These are phyloP conservation scores for Lagodon rhomboides DNA, from an alignment of 2,797 vertebrate genomes.

Conservation along the genomic window DNA sequence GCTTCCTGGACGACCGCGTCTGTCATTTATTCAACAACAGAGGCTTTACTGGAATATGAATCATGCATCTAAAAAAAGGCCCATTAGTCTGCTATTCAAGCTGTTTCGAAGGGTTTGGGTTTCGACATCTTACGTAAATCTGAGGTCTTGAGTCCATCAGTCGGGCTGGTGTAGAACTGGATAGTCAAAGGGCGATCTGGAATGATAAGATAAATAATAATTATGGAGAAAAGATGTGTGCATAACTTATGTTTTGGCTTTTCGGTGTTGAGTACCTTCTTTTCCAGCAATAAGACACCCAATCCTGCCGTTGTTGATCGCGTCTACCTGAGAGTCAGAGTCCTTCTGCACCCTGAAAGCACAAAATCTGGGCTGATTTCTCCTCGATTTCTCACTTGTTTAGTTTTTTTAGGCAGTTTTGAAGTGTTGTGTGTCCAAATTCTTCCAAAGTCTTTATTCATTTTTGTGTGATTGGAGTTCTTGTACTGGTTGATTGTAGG, in stretches of 20 bases:
- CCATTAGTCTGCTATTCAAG: neutral
- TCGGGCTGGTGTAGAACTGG: constrained; percentile 85
- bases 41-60: neutral
- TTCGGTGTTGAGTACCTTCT: constrained; percentile 78
- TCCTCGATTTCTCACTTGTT: neutral
- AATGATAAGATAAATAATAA: constrained; percentile 2
- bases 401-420: neutral
- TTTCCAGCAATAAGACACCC: constrained; percentile 82
- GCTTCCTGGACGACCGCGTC: constrained; percentile 67
- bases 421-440: neutral
- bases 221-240: accelerated
- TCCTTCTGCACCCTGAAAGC: constrained; percentile 66
- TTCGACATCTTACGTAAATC: constrained; percentile 76
- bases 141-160: constrained; percentile 70
- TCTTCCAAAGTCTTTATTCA: no score
- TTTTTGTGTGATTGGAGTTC: no score
- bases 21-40: neutral
- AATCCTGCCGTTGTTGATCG: constrained; percentile 86
- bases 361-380: constrained; percentile 2
- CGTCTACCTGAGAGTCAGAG: constrained; percentile 57
- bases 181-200: constrained; percentile 85
- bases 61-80: neutral
- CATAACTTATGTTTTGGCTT: neutral
- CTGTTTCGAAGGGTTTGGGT: neutral
- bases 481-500: no score